Conservation (phyloP, 1,140 invertebrate genomes). For the Telenomus remus region DNA sequence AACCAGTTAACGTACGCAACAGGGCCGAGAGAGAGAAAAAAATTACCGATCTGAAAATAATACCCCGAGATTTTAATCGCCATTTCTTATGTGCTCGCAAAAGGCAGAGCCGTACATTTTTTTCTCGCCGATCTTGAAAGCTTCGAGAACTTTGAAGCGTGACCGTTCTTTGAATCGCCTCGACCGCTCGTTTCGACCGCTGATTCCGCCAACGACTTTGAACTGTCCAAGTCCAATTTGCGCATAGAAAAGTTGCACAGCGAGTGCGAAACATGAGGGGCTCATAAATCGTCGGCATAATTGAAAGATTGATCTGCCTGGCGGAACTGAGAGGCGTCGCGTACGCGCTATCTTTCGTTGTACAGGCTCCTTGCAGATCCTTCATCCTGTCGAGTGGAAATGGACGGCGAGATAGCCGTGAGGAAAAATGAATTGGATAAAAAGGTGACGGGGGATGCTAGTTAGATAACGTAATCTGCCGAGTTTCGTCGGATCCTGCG, state of each 20-base stretch:
- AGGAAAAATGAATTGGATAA: constrained; percentile 60
- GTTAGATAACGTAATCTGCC: constrained; percentile 63
- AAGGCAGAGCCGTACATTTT: constrained; percentile 48
- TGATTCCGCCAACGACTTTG: no score
- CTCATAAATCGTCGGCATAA: constrained; percentile 62
- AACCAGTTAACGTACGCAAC: constrained; percentile 55
- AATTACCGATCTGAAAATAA: constrained; percentile 57
- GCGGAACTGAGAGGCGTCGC: constrained; percentile 53
- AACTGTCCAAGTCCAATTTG: constrained; percentile 48
- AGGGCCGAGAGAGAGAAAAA: constrained; percentile 41
- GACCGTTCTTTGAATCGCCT: constrained; percentile 35
- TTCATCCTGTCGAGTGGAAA: constrained; percentile 18
- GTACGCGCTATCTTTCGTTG: constrained; percentile 33
- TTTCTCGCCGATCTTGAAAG: constrained; percentile 48
- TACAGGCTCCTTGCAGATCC: constrained; percentile 3
- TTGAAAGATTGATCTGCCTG: constrained; percentile 65
- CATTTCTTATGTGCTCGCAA: constrained; percentile 38
- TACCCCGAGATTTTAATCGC: constrained; percentile 52
- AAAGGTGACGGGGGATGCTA: constrained; percentile 61
- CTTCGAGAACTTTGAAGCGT: constrained; percentile 48
- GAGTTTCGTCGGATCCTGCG: constrained; percentile 35
- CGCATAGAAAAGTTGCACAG: constrained; percentile 46
- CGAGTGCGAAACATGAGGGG: constrained; percentile 21
- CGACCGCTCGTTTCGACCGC: background rate
- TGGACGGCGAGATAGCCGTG: constrained; percentile 14